Percentiles rank a stretch among this genome's conserved stretches.
phyloP scores from a whole-genome alignment of 2,113 vertebrate species.

The Baryphthengus martii region DNA sequence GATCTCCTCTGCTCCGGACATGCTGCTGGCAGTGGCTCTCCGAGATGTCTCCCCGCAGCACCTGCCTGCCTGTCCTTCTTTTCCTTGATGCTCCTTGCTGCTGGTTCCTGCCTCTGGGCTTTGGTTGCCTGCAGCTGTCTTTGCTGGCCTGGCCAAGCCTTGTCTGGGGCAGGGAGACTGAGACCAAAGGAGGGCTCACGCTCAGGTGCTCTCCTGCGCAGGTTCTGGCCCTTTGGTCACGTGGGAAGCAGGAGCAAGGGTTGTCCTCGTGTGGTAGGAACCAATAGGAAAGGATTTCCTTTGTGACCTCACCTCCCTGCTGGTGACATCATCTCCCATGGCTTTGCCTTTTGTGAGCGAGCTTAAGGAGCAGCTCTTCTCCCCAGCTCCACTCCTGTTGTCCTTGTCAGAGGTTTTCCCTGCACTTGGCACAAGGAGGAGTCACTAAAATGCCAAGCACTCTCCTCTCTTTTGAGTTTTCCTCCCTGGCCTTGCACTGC shows the following conservation, averaged over 20 bases:
- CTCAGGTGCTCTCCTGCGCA: neutral
- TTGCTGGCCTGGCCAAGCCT: neutral
- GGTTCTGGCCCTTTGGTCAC: neutral
- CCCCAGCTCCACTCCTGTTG: neutral
- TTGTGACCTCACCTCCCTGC: neutral
- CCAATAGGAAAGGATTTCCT: neutral
- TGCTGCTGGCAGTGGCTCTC: neutral
- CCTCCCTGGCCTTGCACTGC: neutral
- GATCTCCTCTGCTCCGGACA: neutral
- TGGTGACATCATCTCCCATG: neutral
- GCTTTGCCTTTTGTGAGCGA: neutral
- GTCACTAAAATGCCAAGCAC: too few species aligned
- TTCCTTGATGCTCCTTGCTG: neutral
- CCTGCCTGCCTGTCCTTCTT: neutral
- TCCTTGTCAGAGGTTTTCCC: neutral
- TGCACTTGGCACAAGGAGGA: rapidly evolving
- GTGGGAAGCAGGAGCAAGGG: neutral
- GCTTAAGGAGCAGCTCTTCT: neutral
- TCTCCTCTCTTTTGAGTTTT: neutral
- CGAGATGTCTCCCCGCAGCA: rapidly evolving
- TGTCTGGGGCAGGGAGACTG: neutral
- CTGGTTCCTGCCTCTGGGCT: neutral
- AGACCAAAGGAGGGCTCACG: neutral
- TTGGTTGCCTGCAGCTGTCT: neutral
- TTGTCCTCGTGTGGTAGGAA: neutral